Percentiles rank a stretch among this genome's conserved stretches.
phyloP scores from a whole-genome alignment of 2,888 invertebrate species.

The Cephus runcator region DNA sequence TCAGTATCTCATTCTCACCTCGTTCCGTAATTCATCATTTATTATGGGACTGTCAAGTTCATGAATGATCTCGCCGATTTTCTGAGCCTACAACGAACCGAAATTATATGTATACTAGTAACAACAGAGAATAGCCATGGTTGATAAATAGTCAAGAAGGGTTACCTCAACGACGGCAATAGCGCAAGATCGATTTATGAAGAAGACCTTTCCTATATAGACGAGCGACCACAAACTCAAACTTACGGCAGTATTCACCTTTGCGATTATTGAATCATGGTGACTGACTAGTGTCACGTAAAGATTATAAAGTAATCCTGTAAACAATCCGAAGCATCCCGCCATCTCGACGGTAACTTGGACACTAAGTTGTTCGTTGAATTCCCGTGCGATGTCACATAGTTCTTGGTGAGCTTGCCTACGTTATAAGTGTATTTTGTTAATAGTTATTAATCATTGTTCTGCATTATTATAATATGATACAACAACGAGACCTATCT shows the following conservation, averaged over 20 bases:
- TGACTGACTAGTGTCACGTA: no score
- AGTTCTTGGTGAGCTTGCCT: constrained; percentile 26
- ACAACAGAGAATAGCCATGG: not conserved
- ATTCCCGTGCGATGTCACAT: constrained; percentile 7
- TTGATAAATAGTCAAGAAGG: not conserved
- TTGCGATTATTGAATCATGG: not conserved
- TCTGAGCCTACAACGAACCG: constrained; percentile 31
- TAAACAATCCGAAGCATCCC: constrained; percentile 17
- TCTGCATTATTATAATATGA: not conserved
- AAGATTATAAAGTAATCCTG: constrained; percentile 12
- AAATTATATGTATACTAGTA: not conserved
- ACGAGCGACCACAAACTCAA: not conserved
- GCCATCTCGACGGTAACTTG: constrained; percentile 20
- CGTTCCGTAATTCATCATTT: constrained; percentile 12
- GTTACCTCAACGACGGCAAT: constrained; percentile 14
- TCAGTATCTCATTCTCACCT: not conserved
- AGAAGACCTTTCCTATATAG: not conserved
- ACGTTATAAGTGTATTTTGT: not conserved
- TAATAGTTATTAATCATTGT: not conserved
- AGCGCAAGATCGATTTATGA: constrained; percentile 16
- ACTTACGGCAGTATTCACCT: not conserved
- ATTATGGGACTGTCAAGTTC: constrained; percentile 44
- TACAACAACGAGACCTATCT: not conserved
- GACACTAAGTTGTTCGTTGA: constrained; percentile 8
- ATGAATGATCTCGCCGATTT: constrained; percentile 47